Percentiles rank a stretch among this genome's conserved stretches.
Evolutionary conservation across 1,140 invertebrate species (phyloP).

Genomic region (Caenorhabditis brenneri): DNA sequence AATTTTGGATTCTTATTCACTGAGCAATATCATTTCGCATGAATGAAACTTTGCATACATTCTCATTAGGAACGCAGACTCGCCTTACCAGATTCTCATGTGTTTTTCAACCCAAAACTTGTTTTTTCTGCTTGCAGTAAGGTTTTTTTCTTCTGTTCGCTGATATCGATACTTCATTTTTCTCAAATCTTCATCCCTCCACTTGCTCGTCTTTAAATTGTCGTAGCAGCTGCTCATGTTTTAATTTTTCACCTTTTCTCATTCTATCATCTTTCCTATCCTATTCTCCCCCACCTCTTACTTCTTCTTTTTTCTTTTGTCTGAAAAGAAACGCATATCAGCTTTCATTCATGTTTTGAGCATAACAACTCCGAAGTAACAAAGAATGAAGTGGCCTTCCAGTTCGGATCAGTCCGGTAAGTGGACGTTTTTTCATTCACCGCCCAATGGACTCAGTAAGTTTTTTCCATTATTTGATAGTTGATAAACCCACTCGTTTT

Average conservation of each 20-base stretch:
- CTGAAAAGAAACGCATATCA: conserved; percentile 23
- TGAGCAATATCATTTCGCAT: conserved; percentile 13
- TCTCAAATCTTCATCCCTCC: conserved; percentile 5
- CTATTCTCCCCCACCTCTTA: neutral
- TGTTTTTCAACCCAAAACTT: neutral
- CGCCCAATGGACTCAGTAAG: too few species aligned
- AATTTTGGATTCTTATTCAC: neutral
- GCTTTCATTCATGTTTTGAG: conserved; percentile 37
- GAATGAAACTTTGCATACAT: conserved; percentile 1
- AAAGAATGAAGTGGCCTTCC: conserved; percentile 16
- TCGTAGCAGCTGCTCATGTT: conserved; percentile 24
- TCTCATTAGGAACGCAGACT: neutral
- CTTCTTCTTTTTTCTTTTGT: conserved; percentile 27
- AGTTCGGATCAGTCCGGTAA: conserved; percentile 6
- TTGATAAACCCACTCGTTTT: neutral
- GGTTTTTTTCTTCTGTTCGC: conserved; percentile 3
- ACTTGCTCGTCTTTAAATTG: conserved; percentile 27
- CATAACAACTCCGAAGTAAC: neutral
- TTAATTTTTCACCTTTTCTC: conserved; percentile 44
- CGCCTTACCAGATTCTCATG: neutral
- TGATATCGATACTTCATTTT: conserved; percentile 11
- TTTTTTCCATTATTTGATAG: too few species aligned
- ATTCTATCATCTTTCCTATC: neutral
- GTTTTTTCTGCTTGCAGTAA: neutral
- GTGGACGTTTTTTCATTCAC: neutral